Base-by-base conservation (phyloP, 2,888 invertebrate genomes). In the Psylliodes chrysocephalus region DNA sequence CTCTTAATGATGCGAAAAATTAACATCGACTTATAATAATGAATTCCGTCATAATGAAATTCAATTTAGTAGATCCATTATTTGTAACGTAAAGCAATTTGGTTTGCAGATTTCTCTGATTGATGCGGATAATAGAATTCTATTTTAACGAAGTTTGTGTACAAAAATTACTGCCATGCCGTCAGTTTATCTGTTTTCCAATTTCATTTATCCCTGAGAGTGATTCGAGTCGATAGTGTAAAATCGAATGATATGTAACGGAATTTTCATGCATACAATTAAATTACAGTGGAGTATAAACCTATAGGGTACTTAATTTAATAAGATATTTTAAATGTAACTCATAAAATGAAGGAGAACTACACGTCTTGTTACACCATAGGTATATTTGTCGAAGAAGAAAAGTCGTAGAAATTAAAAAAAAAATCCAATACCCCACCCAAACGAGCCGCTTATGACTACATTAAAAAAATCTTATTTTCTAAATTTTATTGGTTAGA, bases 31-130 rank as follows among this genome's bases (percentile, higher is more conserved):
- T 25, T 25, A 22, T 22, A 2, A 22, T 22, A 22, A 22, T 22
- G 3, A 22, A 22, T 22, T 22, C 22, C 2, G 6, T 28, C 17
- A 8, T 54, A 17, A 42, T 42, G 19, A 40, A 38, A 33, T 53
- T 18, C 28, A 42, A 42, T 42, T 54, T 42, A 8, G 14, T 8
- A 35, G 5, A 8, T 35, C 15, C 28, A 22, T 14, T 19, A 19
- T 40, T 56, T 42, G 18, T n/a, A 46, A 18, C 38, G 46, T 35
- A 46, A 63, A 66, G 60, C 64, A 63, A 71, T 71, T 69, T 69
- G 66, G 57, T 49, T 68, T 69, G 69, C 69, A 68, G 63, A 71
- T 71, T 69, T 56, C 60, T 54, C 63, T 56, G 63, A 67, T 66
- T 70, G 65, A 70, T 68, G 66, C 60, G 54, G 64, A 53, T 56